Percentiles rank a stretch among this genome's conserved stretches.
phyloP scores from a whole-genome alignment of 2,888 invertebrate species.

The Aleiodes alternator region DNA sequence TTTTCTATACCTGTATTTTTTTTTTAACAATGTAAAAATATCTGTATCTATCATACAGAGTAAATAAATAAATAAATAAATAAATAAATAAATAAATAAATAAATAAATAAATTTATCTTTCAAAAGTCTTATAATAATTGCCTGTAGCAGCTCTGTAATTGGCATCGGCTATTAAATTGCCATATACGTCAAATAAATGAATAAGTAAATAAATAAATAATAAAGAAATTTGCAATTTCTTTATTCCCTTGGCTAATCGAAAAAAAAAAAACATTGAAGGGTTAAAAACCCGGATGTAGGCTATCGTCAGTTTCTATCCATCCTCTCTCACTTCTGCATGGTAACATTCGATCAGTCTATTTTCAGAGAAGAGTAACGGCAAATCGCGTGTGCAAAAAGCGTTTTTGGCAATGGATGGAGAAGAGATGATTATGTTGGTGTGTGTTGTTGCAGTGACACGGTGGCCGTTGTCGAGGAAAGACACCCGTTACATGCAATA shows the following conservation, averaged over 20 bases:
- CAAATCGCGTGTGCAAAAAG: conserved; percentile 36
- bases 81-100: too few relatives aligned
- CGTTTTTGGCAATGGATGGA: conserved; percentile 24
- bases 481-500: conserved; percentile 43
- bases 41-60: too few relatives aligned
- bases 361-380: conserved; percentile 12
- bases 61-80: too few relatives aligned
- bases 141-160: too few relatives aligned
- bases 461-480: conserved; percentile 26
- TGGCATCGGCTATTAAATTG: too few relatives aligned
- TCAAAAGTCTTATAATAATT: too few relatives aligned
- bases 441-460: conserved; percentile 22
- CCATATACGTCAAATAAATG: too few relatives aligned
- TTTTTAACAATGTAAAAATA: too few relatives aligned
- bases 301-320: conserved; percentile 32
- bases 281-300: conserved; percentile 40
- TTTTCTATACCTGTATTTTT: too few relatives aligned
- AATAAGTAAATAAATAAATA: too few relatives aligned
- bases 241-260: neutral
- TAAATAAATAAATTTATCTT: too few relatives aligned
- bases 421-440: neutral
- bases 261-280: neutral
- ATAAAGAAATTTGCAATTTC: neutral
- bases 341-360: conserved; percentile 38
- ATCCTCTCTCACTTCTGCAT: conserved; percentile 30